Evolutionary conservation across 1,140 invertebrate genomes (phyloP).

Genomic region (Dendroctonus valens): DNA sequence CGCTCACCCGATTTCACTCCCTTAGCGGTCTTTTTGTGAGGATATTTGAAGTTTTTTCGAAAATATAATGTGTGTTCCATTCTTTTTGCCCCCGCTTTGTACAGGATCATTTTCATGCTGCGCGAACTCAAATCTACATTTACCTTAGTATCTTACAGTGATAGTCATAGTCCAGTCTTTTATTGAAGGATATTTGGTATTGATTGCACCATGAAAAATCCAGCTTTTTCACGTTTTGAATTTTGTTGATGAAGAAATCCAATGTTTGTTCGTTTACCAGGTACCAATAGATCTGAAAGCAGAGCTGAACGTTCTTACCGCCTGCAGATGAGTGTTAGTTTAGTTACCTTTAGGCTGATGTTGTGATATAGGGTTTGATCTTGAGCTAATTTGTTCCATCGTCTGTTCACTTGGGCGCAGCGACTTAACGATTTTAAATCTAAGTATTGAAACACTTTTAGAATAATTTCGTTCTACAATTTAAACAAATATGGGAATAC

Average conservation of each 20-base stretch:
- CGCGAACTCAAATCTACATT: neutral
- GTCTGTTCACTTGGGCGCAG: conserved; percentile 72
- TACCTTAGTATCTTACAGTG: conserved; percentile 20
- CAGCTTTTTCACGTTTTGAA: conserved; percentile 70
- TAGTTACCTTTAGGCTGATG: conserved; percentile 70
- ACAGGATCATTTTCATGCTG: too few relatives aligned
- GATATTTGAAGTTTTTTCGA: too few relatives aligned
- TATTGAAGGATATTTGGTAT: conserved; percentile 49
- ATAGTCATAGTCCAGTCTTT: conserved; percentile 21
- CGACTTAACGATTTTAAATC: conserved; percentile 75
- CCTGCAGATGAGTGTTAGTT: neutral
- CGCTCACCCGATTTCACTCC: too few relatives aligned
- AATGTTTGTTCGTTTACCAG: conserved; percentile 54
- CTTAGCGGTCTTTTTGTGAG: too few relatives aligned
- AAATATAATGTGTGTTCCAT: too few relatives aligned
- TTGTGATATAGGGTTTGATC: conserved; percentile 76
- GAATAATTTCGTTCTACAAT: conserved; percentile 57
- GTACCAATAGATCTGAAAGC: conserved; percentile 56
- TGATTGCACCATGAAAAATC: conserved; percentile 87
- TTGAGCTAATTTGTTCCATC: conserved; percentile 70
- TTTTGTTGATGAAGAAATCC: conserved; percentile 55
- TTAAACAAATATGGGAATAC: conserved; percentile 1
- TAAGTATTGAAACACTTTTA: conserved; percentile 73
- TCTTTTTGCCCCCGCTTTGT: too few relatives aligned
- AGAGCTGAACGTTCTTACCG: neutral